A percentile compares a stretch with the other conserved stretches of the same genome.
Evolutionary conservation across 2,888 invertebrate species (phyloP).

Genomic region (Epirrhoe alternata): DNA sequence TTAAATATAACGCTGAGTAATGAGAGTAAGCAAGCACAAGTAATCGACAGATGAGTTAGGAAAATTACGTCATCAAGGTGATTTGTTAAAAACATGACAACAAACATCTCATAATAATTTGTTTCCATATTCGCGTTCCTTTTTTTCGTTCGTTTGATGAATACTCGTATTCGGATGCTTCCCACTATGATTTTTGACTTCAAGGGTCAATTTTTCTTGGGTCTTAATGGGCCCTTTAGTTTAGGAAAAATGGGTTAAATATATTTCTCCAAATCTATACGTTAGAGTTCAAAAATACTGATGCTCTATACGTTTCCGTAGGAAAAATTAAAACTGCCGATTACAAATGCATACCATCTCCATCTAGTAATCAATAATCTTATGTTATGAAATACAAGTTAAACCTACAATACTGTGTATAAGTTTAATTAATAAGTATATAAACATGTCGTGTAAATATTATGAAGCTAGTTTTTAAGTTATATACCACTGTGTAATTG

Average conservation of each 20-base stretch:
- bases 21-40: conserved; percentile 23
- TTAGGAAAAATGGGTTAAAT: too few relatives aligned
- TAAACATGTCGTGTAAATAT: conserved; percentile 57
- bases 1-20: conserved; percentile 4
- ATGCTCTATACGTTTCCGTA: background rate
- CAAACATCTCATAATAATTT: too few relatives aligned
- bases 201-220: too few relatives aligned
- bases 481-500: conserved; percentile 50
- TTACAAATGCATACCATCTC: conserved; percentile 18
- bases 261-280: background rate
- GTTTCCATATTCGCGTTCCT: too few relatives aligned
- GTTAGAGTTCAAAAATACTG: background rate
- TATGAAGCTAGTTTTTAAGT: conserved; percentile 58
- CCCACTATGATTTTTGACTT: too few relatives aligned
- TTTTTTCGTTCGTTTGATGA: too few relatives aligned
- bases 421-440: conserved; percentile 46
- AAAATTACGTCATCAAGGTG: too few relatives aligned
- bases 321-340: background rate
- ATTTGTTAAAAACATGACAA: too few relatives aligned
- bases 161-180: too few relatives aligned
- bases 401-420: conserved; percentile 60
- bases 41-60: too few relatives aligned
- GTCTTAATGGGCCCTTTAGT: too few relatives aligned
- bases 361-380: conserved; percentile 16
- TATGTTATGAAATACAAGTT: conserved; percentile 44